Conservation (phyloP, 2,797 vertebrate genomes). For the Ara ararauna region DNA sequence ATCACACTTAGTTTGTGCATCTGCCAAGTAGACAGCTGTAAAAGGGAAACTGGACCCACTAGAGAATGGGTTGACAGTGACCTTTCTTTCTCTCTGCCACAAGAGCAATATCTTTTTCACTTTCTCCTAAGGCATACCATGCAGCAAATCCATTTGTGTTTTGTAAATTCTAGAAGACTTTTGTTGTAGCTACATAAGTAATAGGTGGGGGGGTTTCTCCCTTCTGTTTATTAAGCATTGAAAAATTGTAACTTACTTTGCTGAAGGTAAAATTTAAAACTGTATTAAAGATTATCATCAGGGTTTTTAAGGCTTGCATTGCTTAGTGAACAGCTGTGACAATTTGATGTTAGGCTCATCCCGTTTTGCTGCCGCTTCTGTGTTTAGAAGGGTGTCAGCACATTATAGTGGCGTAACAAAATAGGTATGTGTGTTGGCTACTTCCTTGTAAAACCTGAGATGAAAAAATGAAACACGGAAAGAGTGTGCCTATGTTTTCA, state of each 20-base stretch:
- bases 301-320: conserved; percentile 5
- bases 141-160: not conserved
- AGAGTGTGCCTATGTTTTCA: not conserved
- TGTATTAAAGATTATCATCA: not conserved
- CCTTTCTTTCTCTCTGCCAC: not conserved
- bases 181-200: not conserved
- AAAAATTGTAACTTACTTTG: not conserved
- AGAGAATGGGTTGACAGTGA: not conserved
- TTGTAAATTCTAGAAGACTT: not conserved
- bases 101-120: not conserved
- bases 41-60: conserved; percentile 12
- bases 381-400: conserved; percentile 20
- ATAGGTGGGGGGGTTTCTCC: accelerated
- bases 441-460: not conserved
- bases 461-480: not conserved
- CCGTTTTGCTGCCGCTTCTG: not conserved
- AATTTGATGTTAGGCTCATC: conserved; percentile 4
- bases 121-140: not conserved
- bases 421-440: not conserved
- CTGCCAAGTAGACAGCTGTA: not conserved
- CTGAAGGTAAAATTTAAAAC: not conserved
- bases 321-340: conserved; percentile 16
- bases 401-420: not conserved
- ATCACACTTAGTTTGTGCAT: not conserved
- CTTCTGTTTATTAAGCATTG: not conserved